Percentiles rank a stretch among this genome's conserved stretches.
Evolutionary conservation across 2,113 vertebrate species (phyloP).

Genomic region (Anseranas semipalmata): DNA sequence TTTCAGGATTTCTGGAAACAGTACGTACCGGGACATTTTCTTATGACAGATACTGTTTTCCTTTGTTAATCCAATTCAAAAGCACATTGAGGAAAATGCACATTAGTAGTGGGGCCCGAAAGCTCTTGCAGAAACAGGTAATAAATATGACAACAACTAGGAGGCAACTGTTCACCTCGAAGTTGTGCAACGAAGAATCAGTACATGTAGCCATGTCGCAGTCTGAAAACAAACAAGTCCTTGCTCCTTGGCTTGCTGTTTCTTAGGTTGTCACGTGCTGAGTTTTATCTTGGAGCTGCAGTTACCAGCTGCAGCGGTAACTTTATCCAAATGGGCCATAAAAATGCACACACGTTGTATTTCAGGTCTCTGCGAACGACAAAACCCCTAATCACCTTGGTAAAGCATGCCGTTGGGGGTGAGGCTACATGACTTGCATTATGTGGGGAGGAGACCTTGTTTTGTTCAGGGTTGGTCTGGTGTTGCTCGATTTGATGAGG

Average conservation of each 20-base stretch:
- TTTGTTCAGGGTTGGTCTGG: background rate
- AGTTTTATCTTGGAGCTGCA: slow-evolving; percentile 12
- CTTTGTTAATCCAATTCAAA: background rate
- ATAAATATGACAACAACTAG: background rate
- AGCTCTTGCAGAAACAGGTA: background rate
- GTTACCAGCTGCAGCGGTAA: background rate
- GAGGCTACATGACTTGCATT: background rate
- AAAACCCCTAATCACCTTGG: background rate
- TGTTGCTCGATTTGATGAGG: background rate
- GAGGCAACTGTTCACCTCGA: background rate
- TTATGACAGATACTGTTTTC: background rate
- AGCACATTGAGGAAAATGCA: background rate
- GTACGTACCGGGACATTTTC: background rate
- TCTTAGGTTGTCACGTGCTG: fast-evolving
- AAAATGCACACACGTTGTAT: background rate
- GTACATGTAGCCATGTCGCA: fast-evolving
- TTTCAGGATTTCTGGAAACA: background rate
- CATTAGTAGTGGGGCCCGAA: background rate
- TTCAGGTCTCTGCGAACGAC: background rate
- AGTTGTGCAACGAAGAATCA: background rate
- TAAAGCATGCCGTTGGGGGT: background rate
- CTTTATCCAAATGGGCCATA: background rate
- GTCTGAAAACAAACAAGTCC: background rate
- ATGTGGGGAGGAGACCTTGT: background rate
- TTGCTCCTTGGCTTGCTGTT: background rate